These are phyloP conservation scores for Protomyctophum bolini DNA, from an alignment of 2,113 vertebrate genomes.

Conservation along the genomic window DNA sequence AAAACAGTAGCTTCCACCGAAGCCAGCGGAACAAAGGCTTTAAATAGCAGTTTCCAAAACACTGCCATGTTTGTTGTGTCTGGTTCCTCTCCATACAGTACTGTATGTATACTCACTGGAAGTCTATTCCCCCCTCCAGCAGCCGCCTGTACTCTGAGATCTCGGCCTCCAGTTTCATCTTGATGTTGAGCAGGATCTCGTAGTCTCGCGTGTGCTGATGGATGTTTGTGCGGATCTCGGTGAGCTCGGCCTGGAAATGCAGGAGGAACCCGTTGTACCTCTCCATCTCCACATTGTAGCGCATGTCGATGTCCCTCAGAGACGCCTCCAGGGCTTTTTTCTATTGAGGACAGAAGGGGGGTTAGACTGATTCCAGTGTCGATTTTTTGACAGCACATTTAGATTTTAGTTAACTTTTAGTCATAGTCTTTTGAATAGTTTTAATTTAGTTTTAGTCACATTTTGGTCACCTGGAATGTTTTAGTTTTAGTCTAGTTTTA, in stretches of 20 bases:
- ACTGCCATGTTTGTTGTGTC: not conserved
- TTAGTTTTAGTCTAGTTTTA: no score
- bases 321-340: constrained; percentile 82
- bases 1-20: not conserved
- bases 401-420: no score
- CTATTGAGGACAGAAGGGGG: constrained; percentile 66
- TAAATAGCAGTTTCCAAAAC: not conserved
- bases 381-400: not conserved
- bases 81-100: not conserved
- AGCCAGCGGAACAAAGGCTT: not conserved
- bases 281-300: constrained; percentile 75
- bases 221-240: constrained; percentile 75
- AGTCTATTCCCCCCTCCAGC: constrained; percentile 80
- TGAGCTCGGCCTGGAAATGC: constrained; percentile 82
- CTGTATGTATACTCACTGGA: constrained; percentile 82
- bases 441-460: no score
- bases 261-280: constrained; percentile 82
- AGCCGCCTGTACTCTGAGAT: constrained; percentile 91
- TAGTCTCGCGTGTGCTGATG: constrained; percentile 80
- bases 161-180: constrained; percentile 91
- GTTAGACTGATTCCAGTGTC: no score
- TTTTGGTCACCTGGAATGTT: no score
- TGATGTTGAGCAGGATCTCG: constrained; percentile 87
- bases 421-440: no score
- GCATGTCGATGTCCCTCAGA: constrained; percentile 76